Percentiles rank a stretch among this genome's conserved stretches.
Evolutionary conservation across 2,797 vertebrate species (phyloP).

Genomic region (Melanotaenia trifasciata): DNA sequence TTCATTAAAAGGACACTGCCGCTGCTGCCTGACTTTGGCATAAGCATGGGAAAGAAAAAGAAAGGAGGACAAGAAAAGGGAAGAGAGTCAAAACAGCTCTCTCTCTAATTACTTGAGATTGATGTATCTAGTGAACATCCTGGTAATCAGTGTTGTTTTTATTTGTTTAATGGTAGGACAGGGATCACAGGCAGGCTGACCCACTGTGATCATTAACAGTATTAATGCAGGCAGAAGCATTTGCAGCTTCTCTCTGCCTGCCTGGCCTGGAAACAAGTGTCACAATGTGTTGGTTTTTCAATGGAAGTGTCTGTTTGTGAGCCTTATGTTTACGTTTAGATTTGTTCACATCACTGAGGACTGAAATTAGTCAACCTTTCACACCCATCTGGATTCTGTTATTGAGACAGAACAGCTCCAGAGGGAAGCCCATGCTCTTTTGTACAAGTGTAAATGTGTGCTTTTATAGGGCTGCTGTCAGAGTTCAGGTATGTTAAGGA

Average conservation of each 20-base stretch:
- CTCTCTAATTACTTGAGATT: slow-evolving; percentile 80
- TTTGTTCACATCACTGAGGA: slow-evolving; percentile 48
- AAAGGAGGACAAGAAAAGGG: slow-evolving; percentile 52
- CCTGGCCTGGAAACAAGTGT: slow-evolving; percentile 46
- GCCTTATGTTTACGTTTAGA: slow-evolving; percentile 35
- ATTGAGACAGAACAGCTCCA: slow-evolving; percentile 23
- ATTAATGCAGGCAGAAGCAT: slow-evolving; percentile 69
- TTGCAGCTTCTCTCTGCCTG: slow-evolving; percentile 44
- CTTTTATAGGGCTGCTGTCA: slow-evolving; percentile 2
- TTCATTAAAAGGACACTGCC: slow-evolving; percentile 72
- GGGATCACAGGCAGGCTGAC: slow-evolving; percentile 78
- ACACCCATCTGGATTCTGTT: slow-evolving; percentile 42
- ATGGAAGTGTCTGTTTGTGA: slow-evolving; percentile 18
- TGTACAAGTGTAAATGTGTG: slow-evolving; percentile 1
- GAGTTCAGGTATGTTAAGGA: neutral
- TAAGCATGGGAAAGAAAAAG: slow-evolving; percentile 43
- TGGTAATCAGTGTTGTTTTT: slow-evolving; percentile 83
- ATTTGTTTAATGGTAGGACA: slow-evolving; percentile 81
- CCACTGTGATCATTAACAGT: slow-evolving; percentile 80
- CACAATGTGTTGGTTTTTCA: slow-evolving; percentile 42
- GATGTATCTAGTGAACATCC: slow-evolving; percentile 78
- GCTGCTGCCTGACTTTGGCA: slow-evolving; percentile 54
- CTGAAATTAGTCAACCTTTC: slow-evolving; percentile 44
- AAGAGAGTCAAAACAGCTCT: slow-evolving; percentile 69
- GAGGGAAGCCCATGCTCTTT: slow-evolving; percentile 8